phyloP scores from a whole-genome alignment of 2,797 vertebrate genomes.

The Xyrichtys novacula region DNA sequence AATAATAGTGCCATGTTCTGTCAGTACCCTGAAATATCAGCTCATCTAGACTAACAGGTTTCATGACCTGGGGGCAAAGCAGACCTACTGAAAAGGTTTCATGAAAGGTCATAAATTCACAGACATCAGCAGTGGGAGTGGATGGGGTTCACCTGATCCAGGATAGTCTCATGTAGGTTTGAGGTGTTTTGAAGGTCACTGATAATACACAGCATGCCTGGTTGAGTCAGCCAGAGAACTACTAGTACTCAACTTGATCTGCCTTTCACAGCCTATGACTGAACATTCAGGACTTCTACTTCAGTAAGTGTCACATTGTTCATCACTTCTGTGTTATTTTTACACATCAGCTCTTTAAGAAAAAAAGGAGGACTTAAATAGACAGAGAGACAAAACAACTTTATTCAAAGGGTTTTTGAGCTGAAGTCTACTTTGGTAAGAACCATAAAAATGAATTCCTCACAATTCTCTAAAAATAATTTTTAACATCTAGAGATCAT shows the following conservation, averaged over 20 bases:
- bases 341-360: constrained; percentile 36
- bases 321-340: constrained; percentile 44
- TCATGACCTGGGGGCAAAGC: constrained; percentile 50
- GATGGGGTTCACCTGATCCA: constrained; percentile 43
- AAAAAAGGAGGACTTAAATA: neutral
- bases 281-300: constrained; percentile 54
- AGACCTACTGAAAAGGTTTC: constrained; percentile 51
- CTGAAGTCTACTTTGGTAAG: too few relatives aligned
- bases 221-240: constrained; percentile 36
- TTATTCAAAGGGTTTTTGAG: too few relatives aligned
- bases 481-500: too few relatives aligned
- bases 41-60: constrained; percentile 49
- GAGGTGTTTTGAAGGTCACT: constrained; percentile 71
- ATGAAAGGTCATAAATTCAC: constrained; percentile 71
- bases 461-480: too few relatives aligned
- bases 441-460: too few relatives aligned
- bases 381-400: too few relatives aligned
- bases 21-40: constrained; percentile 38
- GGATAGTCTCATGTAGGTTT: constrained; percentile 42
- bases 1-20: constrained; percentile 39
- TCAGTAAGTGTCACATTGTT: constrained; percentile 45
- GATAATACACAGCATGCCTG: constrained; percentile 47
- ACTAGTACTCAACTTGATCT: constrained; percentile 30
- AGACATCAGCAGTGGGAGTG: constrained; percentile 44
- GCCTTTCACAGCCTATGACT: constrained; percentile 49